These are phyloP conservation scores for Drosophila cognata DNA, from an alignment of 2,888 invertebrate genomes.

Conservation along the genomic window DNA sequence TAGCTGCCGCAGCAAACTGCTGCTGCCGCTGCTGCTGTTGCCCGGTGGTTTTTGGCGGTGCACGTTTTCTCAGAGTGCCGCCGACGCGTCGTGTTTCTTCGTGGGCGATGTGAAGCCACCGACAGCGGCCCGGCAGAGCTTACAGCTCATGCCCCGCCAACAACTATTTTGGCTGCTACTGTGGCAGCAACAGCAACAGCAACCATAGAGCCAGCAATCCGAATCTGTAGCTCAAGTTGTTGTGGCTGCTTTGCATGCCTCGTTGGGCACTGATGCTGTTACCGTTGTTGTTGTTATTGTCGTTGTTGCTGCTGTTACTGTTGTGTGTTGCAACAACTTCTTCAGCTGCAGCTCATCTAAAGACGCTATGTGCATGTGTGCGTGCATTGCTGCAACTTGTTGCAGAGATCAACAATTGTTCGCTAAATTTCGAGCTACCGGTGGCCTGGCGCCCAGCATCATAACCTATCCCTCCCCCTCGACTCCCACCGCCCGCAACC, in stretches of 20 bases:
- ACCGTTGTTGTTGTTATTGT: conserved; percentile 56
- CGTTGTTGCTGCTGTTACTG: conserved; percentile 70
- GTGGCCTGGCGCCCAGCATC: conserved; percentile 55
- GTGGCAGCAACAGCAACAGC: conserved; percentile 51
- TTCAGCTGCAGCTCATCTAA: conserved; percentile 64
- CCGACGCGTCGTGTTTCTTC: conserved; percentile 77
- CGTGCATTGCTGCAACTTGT: conserved; percentile 69
- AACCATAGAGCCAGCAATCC: conserved; percentile 6
- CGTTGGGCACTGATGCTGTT: conserved; percentile 66
- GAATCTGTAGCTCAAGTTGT: conserved; percentile 3
- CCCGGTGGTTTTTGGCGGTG: conserved; percentile 50
- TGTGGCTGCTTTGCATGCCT: conserved; percentile 74
- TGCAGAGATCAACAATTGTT: conserved; percentile 71
- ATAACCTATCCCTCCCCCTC: conserved; percentile 24
- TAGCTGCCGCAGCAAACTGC: conserved; percentile 17
- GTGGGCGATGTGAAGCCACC: conserved; percentile 72
- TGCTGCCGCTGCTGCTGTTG: conserved; percentile 25
- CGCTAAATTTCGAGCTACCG: conserved; percentile 58
- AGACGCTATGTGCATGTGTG: conserved; percentile 39
- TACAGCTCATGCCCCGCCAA: conserved; percentile 12
- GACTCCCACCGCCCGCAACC: background rate
- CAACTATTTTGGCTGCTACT: conserved; percentile 78
- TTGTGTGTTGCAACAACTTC: conserved; percentile 75
- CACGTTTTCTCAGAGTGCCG: conserved; percentile 71
- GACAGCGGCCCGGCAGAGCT: conserved; percentile 6